Conservation (phyloP, 1,140 invertebrate genomes). For the Globodera rostochiensis region DNA sequence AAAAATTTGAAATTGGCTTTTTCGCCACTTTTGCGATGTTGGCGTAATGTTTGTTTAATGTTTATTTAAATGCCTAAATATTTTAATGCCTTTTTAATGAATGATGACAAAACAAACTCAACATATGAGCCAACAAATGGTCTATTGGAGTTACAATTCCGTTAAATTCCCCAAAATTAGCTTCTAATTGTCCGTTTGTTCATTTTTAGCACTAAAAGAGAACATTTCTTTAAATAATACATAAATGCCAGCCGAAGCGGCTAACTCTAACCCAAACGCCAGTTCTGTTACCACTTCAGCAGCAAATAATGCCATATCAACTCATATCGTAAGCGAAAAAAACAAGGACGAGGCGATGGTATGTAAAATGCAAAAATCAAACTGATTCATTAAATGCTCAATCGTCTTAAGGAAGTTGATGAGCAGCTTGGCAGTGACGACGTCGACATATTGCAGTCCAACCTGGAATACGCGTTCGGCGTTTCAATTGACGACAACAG, state of each 20-base stretch:
- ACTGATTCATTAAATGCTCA: background rate
- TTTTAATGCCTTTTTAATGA: too few relatives aligned
- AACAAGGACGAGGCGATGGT: background rate
- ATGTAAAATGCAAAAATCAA: background rate
- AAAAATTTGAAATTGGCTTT: too few relatives aligned
- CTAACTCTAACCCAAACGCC: background rate
- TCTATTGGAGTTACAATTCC: too few relatives aligned
- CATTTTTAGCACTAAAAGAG: too few relatives aligned
- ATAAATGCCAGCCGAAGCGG: background rate
- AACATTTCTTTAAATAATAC: too few relatives aligned
- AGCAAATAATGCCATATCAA: background rate
- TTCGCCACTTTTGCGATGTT: too few relatives aligned
- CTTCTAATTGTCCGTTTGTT: too few relatives aligned
- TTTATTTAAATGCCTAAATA: too few relatives aligned
- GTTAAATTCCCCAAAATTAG: too few relatives aligned
- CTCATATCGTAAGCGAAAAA: background rate
- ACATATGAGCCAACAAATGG: too few relatives aligned
- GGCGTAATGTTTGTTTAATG: too few relatives aligned
- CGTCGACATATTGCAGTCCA: background rate
- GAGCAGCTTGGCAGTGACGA: background rate
- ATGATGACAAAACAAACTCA: too few relatives aligned
- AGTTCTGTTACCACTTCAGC: background rate
- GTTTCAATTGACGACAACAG: conserved; percentile 12
- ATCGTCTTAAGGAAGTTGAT: background rate
- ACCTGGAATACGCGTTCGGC: conserved; percentile 20